Base-by-base conservation (phyloP, 2,888 invertebrate species). In the Pyrocoelia pectoralis region DNA sequence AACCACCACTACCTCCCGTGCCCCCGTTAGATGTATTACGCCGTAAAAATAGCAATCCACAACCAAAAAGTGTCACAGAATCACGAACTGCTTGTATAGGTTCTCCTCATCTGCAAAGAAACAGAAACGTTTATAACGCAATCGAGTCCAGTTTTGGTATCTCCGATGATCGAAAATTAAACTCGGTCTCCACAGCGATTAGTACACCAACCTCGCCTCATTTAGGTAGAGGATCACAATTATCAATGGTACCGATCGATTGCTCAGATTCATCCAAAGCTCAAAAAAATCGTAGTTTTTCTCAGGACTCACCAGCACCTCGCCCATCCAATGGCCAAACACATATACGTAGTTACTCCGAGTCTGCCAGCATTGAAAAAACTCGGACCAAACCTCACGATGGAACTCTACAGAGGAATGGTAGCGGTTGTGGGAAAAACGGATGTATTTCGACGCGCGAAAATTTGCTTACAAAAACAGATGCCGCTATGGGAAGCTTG, bases 1-100 rank as follows among this genome's bases (percentile, higher is more conserved):
- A 90, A 79, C 90, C 90, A 33, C 90, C 90, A 19, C 77, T 91
- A 72, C 90, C 91, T 62, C 90, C 90, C 14, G 87, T 89, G 43
- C 88, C 89, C 5, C 87, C 87, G 62, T 81, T 87, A 70, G 88
- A 88, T 77, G 84, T 86, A 5, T 76, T 87, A 70, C 81, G 88
- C 73, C 86, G 87, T 75, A 86, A 82, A 68, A 80, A 82, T 61
- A 68, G 68, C 15, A 64, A 68, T 10, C 72, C 71, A 19, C 76
- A 74, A 58, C 70, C 75, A 15, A 82, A 81, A 59, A 82, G 83
- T 0, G 82, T 82, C 15, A 68, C 82, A 1, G 83, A 85, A 63
- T 81, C 82, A 58, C 82, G 87, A 40, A 84, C 88, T 17, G 87
- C 88, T 12, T 86, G 87, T 64, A 88, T 88, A 68, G 87, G 87